Conservation (phyloP, 2,888 invertebrate genomes). For the Apomyelois bistriatella region DNA sequence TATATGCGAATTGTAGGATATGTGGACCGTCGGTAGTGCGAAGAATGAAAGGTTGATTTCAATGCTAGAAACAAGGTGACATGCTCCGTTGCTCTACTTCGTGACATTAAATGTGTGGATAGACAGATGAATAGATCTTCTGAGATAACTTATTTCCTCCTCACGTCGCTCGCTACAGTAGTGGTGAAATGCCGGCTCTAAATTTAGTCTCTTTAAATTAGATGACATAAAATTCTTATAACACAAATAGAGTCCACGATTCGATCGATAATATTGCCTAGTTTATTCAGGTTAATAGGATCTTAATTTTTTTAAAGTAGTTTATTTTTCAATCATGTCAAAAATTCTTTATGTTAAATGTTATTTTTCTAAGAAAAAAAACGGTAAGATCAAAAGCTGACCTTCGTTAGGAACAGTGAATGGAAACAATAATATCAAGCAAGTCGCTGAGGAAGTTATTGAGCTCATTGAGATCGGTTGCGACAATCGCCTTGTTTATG, state of each 20-base stretch:
- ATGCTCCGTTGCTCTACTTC: constrained; percentile 27
- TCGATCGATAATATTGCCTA: too few relatives aligned
- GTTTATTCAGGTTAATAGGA: too few relatives aligned
- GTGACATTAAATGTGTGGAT: constrained; percentile 16
- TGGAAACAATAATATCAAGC: constrained; percentile 24
- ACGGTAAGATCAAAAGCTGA: constrained; percentile 18
- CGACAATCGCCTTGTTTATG: constrained; percentile 34
- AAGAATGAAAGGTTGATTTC: constrained; percentile 39
- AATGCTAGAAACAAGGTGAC: constrained; percentile 35
- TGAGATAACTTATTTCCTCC: constrained; percentile 5
- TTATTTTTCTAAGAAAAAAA: too few relatives aligned
- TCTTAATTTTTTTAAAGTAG: too few relatives aligned
- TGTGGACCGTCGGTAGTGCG: constrained; percentile 27
- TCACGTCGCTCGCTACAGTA: not conserved
- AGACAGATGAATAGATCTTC: constrained; percentile 12
- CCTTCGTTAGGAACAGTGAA: constrained; percentile 29
- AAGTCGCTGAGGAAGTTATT: constrained; percentile 35
- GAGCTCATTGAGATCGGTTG: constrained; percentile 39
- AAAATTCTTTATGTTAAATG: too few relatives aligned
- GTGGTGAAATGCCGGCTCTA: not conserved
- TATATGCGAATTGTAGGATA: constrained; percentile 31
- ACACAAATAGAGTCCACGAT: too few relatives aligned
- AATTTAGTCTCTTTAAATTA: not conserved
- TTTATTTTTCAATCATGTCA: too few relatives aligned
- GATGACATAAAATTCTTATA: not conserved